These are phyloP conservation scores for Formica exsecta DNA, from an alignment of 1,140 invertebrate species.

Conservation along the genomic window DNA sequence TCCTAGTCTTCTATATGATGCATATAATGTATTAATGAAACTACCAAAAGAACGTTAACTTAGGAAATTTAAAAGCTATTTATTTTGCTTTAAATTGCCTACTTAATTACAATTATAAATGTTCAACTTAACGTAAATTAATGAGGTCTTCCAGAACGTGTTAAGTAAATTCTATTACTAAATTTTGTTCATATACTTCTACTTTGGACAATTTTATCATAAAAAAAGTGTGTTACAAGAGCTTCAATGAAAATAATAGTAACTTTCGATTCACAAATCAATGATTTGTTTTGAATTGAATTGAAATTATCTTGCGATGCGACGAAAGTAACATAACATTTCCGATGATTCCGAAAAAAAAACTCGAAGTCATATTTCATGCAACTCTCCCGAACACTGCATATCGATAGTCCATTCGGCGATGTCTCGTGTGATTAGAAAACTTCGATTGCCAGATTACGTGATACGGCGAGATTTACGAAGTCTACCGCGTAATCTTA, in stretches of 20 bases:
- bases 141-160: conserved; percentile 7
- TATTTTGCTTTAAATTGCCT: conserved; percentile 26
- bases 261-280: neutral
- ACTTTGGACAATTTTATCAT: conserved; percentile 25
- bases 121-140: conserved; percentile 44
- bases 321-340: conserved; percentile 34
- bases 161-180: conserved; percentile 18
- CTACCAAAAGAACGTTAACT: neutral
- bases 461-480: conserved; percentile 55
- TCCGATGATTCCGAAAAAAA: neutral
- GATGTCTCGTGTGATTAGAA: conserved; percentile 75
- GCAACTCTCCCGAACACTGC: conserved; percentile 63
- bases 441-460: conserved; percentile 81
- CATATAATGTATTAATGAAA: conserved; percentile 1
- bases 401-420: conserved; percentile 76
- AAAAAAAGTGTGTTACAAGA: neutral
- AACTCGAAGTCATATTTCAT: conserved; percentile 67
- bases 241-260: conserved; percentile 19
- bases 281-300: too few species aligned
- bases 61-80: conserved; percentile 26
- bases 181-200: neutral
- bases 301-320: neutral
- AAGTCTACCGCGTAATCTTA: conserved; percentile 52
- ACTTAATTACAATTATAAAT: conserved; percentile 51
- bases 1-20: neutral